Conservation (phyloP, 1,140 invertebrate genomes). For the Sitodiplosis mosellana region DNA sequence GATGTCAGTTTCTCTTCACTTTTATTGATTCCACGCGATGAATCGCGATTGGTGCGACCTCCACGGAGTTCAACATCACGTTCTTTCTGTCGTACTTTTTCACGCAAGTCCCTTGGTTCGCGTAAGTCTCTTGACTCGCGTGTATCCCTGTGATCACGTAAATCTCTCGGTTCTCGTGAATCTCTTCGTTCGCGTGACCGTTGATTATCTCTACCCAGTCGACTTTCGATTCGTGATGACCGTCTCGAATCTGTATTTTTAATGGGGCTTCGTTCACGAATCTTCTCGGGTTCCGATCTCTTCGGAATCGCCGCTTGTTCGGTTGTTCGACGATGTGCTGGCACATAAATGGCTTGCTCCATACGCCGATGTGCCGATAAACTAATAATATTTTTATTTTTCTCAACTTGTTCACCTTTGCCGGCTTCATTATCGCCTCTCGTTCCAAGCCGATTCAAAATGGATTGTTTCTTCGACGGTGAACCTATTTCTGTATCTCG, state of each 20-base stretch:
- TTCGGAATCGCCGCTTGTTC: constrained; percentile 2
- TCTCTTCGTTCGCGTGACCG: background rate
- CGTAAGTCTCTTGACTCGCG: background rate
- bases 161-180: background rate
- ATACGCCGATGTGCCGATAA: background rate
- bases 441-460: constrained; percentile 19
- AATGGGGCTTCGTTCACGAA: no score
- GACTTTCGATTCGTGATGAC: no score
- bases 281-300: no score
- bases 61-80: background rate
- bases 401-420: background rate
- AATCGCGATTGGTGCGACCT: constrained; percentile 1
- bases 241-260: no score
- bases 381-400: background rate
- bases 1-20: constrained; percentile 1
- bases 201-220: constrained; percentile 1
- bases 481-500: background rate
- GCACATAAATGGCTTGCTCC: constrained; percentile 21
- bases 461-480: constrained; percentile 11
- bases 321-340: constrained; percentile 12
- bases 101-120: background rate
- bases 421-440: constrained; percentile 4
- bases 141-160: no score
- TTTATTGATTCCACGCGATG: background rate
- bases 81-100: constrained; percentile 2